phyloP scores from a whole-genome alignment of 2,888 invertebrate genomes.

The Eupithecia vulgata region DNA sequence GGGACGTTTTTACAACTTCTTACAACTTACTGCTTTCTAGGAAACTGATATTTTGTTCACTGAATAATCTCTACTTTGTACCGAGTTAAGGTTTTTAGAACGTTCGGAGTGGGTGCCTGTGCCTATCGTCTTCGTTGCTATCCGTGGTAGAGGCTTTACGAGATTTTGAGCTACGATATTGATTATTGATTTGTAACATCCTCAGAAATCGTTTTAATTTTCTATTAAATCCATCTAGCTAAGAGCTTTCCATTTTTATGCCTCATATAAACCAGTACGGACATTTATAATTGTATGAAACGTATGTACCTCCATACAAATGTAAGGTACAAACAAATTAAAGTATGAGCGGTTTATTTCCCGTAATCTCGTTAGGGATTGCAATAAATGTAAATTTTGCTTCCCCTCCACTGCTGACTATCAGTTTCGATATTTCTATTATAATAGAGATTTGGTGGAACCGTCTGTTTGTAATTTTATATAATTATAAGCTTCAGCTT shows the following conservation, averaged over 20 bases:
- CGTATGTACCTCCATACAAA: conserved; percentile 9
- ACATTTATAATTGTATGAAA: background rate
- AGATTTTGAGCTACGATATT: background rate
- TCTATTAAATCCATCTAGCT: no score
- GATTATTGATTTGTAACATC: background rate
- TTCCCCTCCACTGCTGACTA: conserved; percentile 43
- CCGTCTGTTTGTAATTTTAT: background rate
- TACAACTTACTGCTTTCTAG: background rate
- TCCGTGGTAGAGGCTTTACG: background rate
- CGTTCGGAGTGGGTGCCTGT: background rate
- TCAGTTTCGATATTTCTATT: conserved; percentile 32
- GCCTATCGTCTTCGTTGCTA: background rate
- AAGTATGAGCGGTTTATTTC: conserved; percentile 35
- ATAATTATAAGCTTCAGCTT: background rate
- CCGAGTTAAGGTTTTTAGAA: background rate
- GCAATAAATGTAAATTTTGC: conserved; percentile 51
- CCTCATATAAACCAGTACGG: background rate
- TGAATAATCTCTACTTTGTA: background rate
- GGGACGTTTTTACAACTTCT: conserved; percentile 8
- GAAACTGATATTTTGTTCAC: background rate
- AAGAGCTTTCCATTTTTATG: background rate
- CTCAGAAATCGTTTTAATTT: no score
- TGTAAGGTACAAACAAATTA: conserved; percentile 35
- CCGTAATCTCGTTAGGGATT: conserved; percentile 47
- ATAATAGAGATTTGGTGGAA: background rate